Conservation (phyloP, 2,797 vertebrate genomes). For the Benthosema pterotum region DNA sequence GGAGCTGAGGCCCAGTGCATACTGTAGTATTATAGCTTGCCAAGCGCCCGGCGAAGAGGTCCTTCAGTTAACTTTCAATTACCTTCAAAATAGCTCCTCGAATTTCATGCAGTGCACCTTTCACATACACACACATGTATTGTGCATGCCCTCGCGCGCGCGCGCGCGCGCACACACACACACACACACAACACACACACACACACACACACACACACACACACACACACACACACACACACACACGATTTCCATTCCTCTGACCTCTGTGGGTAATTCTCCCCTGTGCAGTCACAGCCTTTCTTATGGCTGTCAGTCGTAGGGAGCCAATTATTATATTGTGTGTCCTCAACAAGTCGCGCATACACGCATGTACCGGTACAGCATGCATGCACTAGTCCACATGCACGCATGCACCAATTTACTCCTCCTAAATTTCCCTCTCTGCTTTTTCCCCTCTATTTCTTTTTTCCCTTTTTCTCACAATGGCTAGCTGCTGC, state of each 20-base stretch:
- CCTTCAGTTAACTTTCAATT: conserved; percentile 68
- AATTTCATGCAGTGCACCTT: too few relatives aligned
- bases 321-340: conserved; percentile 81
- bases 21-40: too few relatives aligned
- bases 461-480: conserved; percentile 66
- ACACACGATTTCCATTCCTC: conserved; percentile 65
- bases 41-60: conserved; percentile 47
- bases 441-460: conserved; percentile 5
- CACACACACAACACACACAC: conserved; percentile 3
- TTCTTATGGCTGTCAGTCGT: conserved; percentile 72
- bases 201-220: conserved; percentile 24
- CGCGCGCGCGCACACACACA: conserved; percentile 40
- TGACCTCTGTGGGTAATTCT: conserved; percentile 69
- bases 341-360: conserved; percentile 71
- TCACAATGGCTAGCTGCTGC: conserved; percentile 68
- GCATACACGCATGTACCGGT: too few relatives aligned
- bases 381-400: conserved; percentile 4
- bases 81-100: conserved; percentile 44
- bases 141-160: too few relatives aligned
- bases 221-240: conserved; percentile 37
- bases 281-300: conserved; percentile 66
- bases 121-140: not conserved
- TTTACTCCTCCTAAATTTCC: conserved; percentile 29
- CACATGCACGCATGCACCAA: not conserved
- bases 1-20: conserved; percentile 37